Percentiles rank a stretch among this genome's conserved stretches.
phyloP scores from a whole-genome alignment of 2,113 vertebrate species.

The Malaclemys terrapin region DNA sequence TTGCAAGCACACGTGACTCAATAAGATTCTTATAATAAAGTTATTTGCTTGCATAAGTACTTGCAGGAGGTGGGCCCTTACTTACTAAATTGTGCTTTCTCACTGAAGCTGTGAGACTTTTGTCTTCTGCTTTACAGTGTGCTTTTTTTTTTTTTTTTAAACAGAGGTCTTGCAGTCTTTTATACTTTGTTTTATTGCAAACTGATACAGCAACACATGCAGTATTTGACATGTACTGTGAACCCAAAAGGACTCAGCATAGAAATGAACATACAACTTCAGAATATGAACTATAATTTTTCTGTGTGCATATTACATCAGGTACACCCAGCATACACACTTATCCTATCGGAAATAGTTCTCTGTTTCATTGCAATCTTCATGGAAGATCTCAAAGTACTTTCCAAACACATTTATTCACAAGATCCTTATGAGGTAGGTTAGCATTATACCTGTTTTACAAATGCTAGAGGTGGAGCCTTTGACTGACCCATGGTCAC shows the following conservation, averaged over 20 bases:
- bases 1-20: neutral
- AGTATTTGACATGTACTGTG: neutral
- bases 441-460: neutral
- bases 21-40: neutral
- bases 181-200: neutral
- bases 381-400: neutral
- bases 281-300: neutral
- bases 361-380: neutral
- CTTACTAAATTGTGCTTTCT: neutral
- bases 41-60: neutral
- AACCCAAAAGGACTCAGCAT: neutral
- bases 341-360: neutral
- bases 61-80: neutral
- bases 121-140: neutral
- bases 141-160: neutral
- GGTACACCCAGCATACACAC: neutral
- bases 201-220: neutral
- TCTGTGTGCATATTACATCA: neutral
- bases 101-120: neutral
- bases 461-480: neutral
- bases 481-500: neutral
- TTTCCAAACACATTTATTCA: neutral
- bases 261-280: neutral
- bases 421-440: neutral
- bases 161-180: neutral